A percentile compares a stretch with the other conserved stretches of the same genome.
Evolutionary conservation across 2,888 invertebrate genomes (phyloP).

Genomic region (Morpho deidamia): DNA sequence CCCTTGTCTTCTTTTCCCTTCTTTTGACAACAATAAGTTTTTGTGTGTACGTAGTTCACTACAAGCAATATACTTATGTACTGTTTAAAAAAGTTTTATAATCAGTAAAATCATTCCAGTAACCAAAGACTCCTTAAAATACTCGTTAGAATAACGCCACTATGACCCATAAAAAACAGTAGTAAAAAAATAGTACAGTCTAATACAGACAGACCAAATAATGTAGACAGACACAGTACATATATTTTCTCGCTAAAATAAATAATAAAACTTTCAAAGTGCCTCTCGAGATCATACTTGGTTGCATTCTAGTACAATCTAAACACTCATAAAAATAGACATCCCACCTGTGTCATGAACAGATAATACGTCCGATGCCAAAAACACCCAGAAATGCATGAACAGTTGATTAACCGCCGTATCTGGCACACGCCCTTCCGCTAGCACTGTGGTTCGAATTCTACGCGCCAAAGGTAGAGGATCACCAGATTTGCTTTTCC

Average conservation of each 20-base stretch:
- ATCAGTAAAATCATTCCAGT: not conserved
- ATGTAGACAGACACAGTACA: no score
- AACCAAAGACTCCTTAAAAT: no score
- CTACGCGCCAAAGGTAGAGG: conserved; percentile 27
- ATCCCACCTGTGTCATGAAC: conserved; percentile 35
- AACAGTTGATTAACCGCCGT: conserved; percentile 30
- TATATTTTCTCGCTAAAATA: no score
- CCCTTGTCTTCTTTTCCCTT: conserved; percentile 30
- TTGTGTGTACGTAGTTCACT: conserved; percentile 39
- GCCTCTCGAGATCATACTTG: no score
- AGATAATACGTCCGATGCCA: conserved; percentile 31
- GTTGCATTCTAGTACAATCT: no score
- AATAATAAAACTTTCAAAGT: no score
- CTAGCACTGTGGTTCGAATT: conserved; percentile 30
- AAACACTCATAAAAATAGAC: no score
- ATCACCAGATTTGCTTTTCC: conserved; percentile 25
- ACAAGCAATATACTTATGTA: conserved; percentile 6
- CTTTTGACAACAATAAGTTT: conserved; percentile 35
- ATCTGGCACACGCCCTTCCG: conserved; percentile 30
- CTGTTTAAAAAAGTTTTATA: conserved; percentile 3
- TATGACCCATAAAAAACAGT: no score
- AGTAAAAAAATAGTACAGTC: no score
- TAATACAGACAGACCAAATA: no score
- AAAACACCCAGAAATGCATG: conserved; percentile 33
- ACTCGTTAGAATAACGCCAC: no score